Evolutionary conservation across 2,797 vertebrate species (phyloP), one percentile per base, ranked within the genome.

Genomic region (Sorex maritimensis): DNA sequence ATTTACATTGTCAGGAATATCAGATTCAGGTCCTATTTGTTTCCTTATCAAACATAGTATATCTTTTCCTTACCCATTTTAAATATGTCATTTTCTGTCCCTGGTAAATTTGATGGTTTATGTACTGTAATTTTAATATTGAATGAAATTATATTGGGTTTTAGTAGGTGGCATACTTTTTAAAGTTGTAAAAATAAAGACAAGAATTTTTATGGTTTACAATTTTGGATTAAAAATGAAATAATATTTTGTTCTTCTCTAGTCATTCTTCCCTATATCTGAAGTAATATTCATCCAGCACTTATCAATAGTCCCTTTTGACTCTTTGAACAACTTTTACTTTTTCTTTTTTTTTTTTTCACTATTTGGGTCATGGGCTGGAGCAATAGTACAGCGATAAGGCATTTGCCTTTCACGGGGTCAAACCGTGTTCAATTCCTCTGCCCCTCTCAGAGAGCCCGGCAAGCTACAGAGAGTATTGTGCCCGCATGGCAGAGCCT

Each of bases 21-120:
- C 75, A 81, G 61, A 86, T 86, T 88, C 79, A 74, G 38, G 63
- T 87, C 41, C 72, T 88, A 46, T 86, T 83, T 95, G 69, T 92
- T 71, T 9, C 52, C 55, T 46, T 93, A 90, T 96, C 61, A 52
- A 41, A 67, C 75, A 77, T 81, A 14, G 23, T 88, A 67, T 85
- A 91, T 44, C 7, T 93, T 95, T 93, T 85, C 83, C 75, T 93
- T 91, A 58, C 41, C 74, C 83, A 78, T 78, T 92, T 77, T 94
- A 94, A 95, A 92, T 91, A 83, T 93, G 88, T 91, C 86, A 81
- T 92, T 79, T 88, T 92, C 46, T 77, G 46, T 75, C 81, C 95
- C 55, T 46, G 38, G 46, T 96, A 91, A 93, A 85, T 63, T 92
- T 89, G 63, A 78, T 91, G 71, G 69, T 92, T 95, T 91, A 63